Base-by-base conservation (phyloP, 2,113 vertebrate species). In the Nothobranchius furzeri region DNA sequence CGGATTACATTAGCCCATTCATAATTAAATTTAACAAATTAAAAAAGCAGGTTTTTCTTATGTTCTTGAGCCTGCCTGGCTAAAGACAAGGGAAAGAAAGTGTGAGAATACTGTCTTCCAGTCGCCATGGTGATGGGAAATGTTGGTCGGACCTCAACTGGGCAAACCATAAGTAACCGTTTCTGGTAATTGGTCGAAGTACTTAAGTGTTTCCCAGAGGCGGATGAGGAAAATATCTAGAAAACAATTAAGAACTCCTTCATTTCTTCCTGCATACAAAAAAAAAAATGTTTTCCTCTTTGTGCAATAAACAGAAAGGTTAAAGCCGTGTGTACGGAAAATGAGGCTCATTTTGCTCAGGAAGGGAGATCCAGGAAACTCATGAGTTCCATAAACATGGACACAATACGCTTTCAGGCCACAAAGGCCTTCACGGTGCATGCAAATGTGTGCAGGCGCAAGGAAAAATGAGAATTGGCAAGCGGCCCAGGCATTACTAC, bases 361-460 rank as follows among this genome's bases (percentile, higher is more conserved):
- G 79, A 81, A 83, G 65, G 60, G 51, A 76, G 64, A 64, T 76
- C 60, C 60, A 78, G 82, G 73, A 85, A 72, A 68, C 61, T 40
- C 35, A 25, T 12, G 11, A 51, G 55, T 43, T 79, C 70, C 36
- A 1, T 50, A 9, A 35, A 51, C 57, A 57, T 42, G 69, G 6
- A 55, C 14, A 69, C 54, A 69, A 73, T 30, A 59, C 36, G 69
- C 48, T 56, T 64, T 7, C 51, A 45, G 30, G 50, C 54, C 35
- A 51, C 59, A 64, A 68, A 60, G 47, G 48, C 20, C 36, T 55
- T 55, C 53, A 14, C 13, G 46, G 55, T 59, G 60, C 48, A 42
- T 36, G 50, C 20, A 20, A 64, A 50, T 7, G 15, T 65, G 37
- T 40, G 15, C 4, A 52, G 50, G 5, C 12, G 55, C 9, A 61